Base-by-base conservation (phyloP, 2,113 vertebrate genomes). In the Sylvietta virens region DNA sequence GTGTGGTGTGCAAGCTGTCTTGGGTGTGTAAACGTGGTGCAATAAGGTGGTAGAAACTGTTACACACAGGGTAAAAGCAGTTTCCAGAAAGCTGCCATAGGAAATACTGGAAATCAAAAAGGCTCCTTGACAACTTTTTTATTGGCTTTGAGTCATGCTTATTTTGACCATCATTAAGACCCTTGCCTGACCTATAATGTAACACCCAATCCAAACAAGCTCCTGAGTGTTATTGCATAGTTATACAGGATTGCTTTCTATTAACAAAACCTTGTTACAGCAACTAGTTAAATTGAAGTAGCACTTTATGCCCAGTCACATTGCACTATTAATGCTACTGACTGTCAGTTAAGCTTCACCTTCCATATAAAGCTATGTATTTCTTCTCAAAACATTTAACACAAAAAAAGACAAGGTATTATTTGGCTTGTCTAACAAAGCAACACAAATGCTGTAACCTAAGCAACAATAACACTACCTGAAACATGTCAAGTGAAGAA, bases 391-490 rank as follows among this genome's bases (percentile, higher is more conserved):
- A 95, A 54, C 27, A 31, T 84, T 42, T 31, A 71, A 51, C 7
- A 33, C 42, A 42, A 65, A 54, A 64, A 57, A 17, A 47, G 3
- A 35, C 0, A 0, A 56, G 2, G 10, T 26, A 45, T 45, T 53
- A 39, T 54, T 83, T 85, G 27, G 13, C 10, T 69, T 79, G 22
- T 35, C 16, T 60, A 47, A 61, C 6, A 69, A 51, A 92, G 13
- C 9, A 71, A 31, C 10, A 31, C 15, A 44, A 45, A 6, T n/a
- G 39, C 14, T 67, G 50, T 81, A 66, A 62, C 42, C 13, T 6
- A 0, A 62, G 27, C 23, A 56, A 65, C 15, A 37, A 11, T 42
- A 35, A 73, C 44, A 35, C 31, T 64, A 26, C 11, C 8, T 37
- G 58, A 39, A 79, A 56, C 4, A 11, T 44, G n/a, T 42, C 39